phyloP scores from a whole-genome alignment of 2,888 invertebrate genomes.

The Litoditis marina region DNA sequence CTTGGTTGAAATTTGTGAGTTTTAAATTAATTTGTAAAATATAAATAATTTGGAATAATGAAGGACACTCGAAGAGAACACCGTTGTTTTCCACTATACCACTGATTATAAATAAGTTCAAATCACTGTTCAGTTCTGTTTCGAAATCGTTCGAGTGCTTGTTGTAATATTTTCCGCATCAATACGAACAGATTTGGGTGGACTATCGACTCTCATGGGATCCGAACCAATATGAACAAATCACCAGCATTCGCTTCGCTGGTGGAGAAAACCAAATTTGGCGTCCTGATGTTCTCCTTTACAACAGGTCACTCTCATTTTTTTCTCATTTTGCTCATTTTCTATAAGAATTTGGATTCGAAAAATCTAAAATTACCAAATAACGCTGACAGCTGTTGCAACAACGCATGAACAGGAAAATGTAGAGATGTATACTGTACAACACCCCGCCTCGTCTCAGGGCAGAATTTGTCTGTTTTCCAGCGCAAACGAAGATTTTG shows the following conservation, averaged over 20 bases:
- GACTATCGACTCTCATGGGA: conserved; percentile 51
- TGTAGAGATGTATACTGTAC: too few species aligned
- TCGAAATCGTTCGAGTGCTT: too few species aligned
- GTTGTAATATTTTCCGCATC: too few species aligned
- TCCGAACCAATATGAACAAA: conserved; percentile 48
- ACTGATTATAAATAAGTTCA: too few species aligned
- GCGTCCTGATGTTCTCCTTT: conserved; percentile 51
- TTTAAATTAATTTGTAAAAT: not conserved
- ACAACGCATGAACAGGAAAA: too few species aligned
- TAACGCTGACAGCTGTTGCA: too few species aligned
- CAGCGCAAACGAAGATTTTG: conserved; percentile 53
- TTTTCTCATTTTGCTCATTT: not conserved
- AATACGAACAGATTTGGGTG: conserved; percentile 47
- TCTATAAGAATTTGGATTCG: too few species aligned
- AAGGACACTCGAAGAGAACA: too few species aligned
- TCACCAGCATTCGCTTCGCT: conserved; percentile 47
- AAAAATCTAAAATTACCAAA: too few species aligned
- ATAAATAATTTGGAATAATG: not conserved
- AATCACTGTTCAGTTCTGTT: too few species aligned
- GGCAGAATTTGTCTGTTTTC: conserved; percentile 2
- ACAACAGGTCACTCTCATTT: conserved; percentile 40
- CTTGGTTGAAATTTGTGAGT: conserved; percentile 53
- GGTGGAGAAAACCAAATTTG: conserved; percentile 51
- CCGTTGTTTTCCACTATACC: too few species aligned
- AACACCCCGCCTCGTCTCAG: too few species aligned